These are phyloP conservation scores for Meteorus colon DNA, from an alignment of 2,888 invertebrate species.

Conservation along the genomic window DNA sequence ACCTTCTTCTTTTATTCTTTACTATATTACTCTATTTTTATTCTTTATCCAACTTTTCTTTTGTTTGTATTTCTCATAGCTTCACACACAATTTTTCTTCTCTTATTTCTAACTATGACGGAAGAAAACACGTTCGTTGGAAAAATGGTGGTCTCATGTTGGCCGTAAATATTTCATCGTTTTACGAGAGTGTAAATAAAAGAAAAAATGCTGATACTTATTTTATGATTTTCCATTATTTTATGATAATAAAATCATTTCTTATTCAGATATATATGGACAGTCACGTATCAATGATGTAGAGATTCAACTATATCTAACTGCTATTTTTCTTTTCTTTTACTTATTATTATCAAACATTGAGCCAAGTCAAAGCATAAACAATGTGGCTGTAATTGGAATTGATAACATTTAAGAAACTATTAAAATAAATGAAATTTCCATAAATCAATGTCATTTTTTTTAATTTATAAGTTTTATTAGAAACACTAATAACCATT, in stretches of 20 bases:
- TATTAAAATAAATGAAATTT: no score
- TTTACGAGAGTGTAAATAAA: not conserved
- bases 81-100: not conserved
- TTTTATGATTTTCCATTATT: not conserved
- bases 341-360: no score
- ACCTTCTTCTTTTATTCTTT: conserved; percentile 18
- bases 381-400: no score
- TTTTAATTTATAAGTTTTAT: no score
- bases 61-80: not conserved
- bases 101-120: not conserved
- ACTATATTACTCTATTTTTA: conserved; percentile 47
- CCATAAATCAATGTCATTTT: no score
- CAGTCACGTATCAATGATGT: no score
- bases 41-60: not conserved
- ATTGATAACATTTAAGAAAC: no score
- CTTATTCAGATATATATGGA: not conserved
- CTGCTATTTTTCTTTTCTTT: no score
- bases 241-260: not conserved
- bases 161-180: not conserved
- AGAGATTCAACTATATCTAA: no score
- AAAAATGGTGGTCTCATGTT: conserved; percentile 2
- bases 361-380: no score
- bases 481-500: not conserved
- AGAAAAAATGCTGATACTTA: not conserved
- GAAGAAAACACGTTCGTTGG: not conserved